phyloP scores from a whole-genome alignment of 92 coral and sea anemone genomes.

The Phenganax stokvisi region DNA sequence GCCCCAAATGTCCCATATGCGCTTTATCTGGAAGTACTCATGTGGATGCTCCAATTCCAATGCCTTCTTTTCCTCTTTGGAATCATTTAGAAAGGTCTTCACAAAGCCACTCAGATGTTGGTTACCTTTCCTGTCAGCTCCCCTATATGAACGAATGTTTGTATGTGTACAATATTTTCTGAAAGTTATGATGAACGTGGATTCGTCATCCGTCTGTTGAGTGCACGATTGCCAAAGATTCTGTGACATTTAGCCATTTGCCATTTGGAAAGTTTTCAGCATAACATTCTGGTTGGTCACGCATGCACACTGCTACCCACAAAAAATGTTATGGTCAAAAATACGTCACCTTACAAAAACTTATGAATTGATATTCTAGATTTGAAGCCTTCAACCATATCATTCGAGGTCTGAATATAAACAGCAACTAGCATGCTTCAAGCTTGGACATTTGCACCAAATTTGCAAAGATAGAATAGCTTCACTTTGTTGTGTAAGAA shows the following conservation, averaged over 20 bases:
- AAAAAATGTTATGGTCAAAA: neutral
- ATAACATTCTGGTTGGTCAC: no score
- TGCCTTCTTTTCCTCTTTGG: neutral
- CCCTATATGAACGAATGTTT: neutral
- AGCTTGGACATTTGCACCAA: slow-evolving; percentile 8
- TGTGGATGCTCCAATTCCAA: slow-evolving; percentile 8
- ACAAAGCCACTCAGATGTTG: slow-evolving; percentile 1
- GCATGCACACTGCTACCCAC: no score
- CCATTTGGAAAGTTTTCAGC: no score
- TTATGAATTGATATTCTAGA: neutral
- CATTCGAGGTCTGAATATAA: neutral
- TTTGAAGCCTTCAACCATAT: slow-evolving; percentile 4
- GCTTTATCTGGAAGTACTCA: slow-evolving; percentile 10
- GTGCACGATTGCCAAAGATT: no score
- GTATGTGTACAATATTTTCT: no score
- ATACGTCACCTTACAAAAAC: neutral
- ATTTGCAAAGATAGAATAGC: neutral
- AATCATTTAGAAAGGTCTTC: neutral
- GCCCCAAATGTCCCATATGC: slow-evolving; percentile 6
- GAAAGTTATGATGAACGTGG: no score
- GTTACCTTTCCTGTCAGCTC: slow-evolving; percentile 14
- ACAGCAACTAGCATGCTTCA: slow-evolving; percentile 1
- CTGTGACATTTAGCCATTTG: no score
- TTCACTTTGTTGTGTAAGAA: neutral
- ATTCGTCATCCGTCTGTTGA: no score